Percentiles rank a stretch among this genome's conserved stretches.
Evolutionary conservation across 2,797 vertebrate species (phyloP).

Genomic region (Clarias platycephalus): DNA sequence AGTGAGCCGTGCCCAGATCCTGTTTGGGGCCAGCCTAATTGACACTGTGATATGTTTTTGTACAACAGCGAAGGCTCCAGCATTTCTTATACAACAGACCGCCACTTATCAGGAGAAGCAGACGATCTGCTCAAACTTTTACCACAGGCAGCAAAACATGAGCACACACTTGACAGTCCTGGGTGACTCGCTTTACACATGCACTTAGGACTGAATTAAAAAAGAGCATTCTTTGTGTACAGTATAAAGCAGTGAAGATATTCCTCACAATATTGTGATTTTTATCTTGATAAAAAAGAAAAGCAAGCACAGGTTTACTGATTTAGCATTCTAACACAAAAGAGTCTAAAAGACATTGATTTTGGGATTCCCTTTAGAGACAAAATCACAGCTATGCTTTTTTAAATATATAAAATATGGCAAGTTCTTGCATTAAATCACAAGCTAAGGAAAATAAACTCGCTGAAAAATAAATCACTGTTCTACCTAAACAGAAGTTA

Average conservation of each 20-base stretch:
- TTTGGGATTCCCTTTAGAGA: not conserved
- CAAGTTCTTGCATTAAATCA: not conserved
- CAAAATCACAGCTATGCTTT: not conserved
- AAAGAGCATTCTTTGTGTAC: not conserved
- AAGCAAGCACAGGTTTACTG: not conserved
- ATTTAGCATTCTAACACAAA: not conserved
- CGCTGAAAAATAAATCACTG: not conserved
- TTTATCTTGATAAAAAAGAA: not conserved
- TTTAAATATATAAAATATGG: not conserved
- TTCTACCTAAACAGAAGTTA: not conserved
- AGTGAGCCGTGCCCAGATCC: conserved; percentile 64
- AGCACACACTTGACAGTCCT: conserved; percentile 15
- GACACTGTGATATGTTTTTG: conserved; percentile 76
- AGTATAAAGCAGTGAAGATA: not conserved
- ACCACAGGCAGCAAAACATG: conserved; percentile 37
- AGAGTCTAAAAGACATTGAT: not conserved
- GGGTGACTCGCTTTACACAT: not conserved
- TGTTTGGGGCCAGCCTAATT: conserved; percentile 74
- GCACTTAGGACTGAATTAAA: not conserved
- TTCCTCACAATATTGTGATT: not conserved
- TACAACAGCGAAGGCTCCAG: conserved; percentile 73
- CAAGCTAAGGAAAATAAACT: not conserved
- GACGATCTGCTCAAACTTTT: conserved; percentile 47
- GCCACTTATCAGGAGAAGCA: conserved; percentile 54
- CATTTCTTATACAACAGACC: conserved; percentile 59